Percentiles rank a stretch among this genome's conserved stretches.
These are phyloP conservation scores for Datnioides undecimradiatus DNA, from an alignment of 2,113 vertebrate genomes.

Conservation along the genomic window DNA sequence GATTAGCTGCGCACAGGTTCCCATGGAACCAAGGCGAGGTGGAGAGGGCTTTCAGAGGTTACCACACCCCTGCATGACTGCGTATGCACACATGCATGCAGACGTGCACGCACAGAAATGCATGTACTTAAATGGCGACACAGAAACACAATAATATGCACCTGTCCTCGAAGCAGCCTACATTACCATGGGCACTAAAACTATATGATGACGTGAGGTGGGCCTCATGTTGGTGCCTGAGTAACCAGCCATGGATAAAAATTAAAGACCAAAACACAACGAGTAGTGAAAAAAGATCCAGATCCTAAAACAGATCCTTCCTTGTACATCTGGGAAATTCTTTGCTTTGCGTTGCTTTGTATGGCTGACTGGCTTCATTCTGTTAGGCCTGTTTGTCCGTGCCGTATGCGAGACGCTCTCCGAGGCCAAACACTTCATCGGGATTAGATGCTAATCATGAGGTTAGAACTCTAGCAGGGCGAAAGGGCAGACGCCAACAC, in stretches of 20 bases:
- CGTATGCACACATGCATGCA: constrained; percentile 15
- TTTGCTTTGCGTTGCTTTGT: background rate
- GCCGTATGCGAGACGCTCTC: background rate
- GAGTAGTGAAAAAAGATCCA: too few relatives aligned
- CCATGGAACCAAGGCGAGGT: constrained; percentile 73
- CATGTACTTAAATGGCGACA: background rate
- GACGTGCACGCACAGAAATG: background rate
- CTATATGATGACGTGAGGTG: background rate
- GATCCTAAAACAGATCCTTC: background rate
- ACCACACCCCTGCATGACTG: constrained; percentile 32
- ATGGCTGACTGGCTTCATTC: background rate
- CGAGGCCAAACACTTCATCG: background rate
- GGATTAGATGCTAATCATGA: background rate
- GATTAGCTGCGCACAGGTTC: constrained; percentile 80
- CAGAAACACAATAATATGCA: background rate
- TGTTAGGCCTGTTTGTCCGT: background rate
- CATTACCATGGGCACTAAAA: background rate
- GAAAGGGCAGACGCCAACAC: background rate
- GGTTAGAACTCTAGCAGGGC: background rate
- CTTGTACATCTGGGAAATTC: background rate
- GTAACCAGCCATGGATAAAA: too few relatives aligned
- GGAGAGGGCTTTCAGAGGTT: constrained; percentile 67
- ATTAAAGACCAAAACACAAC: background rate
- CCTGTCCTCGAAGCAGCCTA: constrained; percentile 10
- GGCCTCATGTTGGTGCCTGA: background rate